Evolutionary conservation across 2,888 invertebrate species (phyloP), one percentile per base, ranked within the genome.

Genomic region (Drosophila quinaria): DNA sequence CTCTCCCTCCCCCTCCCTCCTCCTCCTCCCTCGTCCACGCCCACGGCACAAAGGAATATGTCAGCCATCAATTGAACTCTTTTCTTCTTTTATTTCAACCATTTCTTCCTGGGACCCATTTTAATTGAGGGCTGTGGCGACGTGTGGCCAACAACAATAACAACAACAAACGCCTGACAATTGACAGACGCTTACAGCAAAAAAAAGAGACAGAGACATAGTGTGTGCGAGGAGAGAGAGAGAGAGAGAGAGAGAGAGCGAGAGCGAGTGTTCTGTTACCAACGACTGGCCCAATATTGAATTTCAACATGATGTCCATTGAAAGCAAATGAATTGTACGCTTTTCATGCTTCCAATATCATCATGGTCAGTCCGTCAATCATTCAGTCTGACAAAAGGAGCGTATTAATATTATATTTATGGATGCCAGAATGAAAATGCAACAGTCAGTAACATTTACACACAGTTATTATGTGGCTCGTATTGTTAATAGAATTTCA

Each of bases 61-160:
- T 81, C 87, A 90, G 89, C 69, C 81, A 74, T 78, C 87, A 77
- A 90, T 90, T 89, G 87, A 87, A 87, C 89, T 87, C 90, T 89
- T 89, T 90, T 80, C 74, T 73, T 70, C 58, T 58, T 37, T 73
- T 66, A 66, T 69, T 77, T 15, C 52, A 39, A 37, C 37, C 51
- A 42, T 56, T 29, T 29, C 70, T 68, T 62, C 22, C 78, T 71
- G 66, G 69, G 69, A 59, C 75, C 70, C 87, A 58, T 77, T 89
- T 90, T 87, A 90, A 90, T 87, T 87, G 90, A 87, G 90, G 84
- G 74, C 90, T 81, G 60, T 74, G 69, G 64, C 64, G 78, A 78
- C 83, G 78, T 82, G 80, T 86, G 89, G 78, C 78, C 74, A 72
- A 59, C 71, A 87, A 78, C 81, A 65, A 15, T 59, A 65, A 71